These are phyloP conservation scores for Thamnaconus septentrionalis DNA, from an alignment of 2,113 vertebrate species.

Conservation along the genomic window DNA sequence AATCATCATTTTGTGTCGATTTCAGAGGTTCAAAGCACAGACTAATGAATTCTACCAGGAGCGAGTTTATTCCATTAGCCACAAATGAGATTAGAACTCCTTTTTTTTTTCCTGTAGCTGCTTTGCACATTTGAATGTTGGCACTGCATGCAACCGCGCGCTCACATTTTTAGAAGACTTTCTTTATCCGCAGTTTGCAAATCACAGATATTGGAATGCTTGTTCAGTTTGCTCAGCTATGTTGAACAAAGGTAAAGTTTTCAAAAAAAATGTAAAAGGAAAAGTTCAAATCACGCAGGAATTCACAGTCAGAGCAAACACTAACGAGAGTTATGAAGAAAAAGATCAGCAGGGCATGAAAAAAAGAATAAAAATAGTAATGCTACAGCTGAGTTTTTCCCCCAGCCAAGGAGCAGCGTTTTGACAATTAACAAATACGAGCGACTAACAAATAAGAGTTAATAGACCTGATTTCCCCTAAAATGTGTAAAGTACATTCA, in stretches of 20 bases:
- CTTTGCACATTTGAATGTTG: too few species aligned
- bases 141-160: too few species aligned
- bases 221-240: slow-evolving; percentile 1
- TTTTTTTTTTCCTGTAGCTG: too few species aligned
- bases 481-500: slow-evolving; percentile 34
- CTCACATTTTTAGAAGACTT: too few species aligned
- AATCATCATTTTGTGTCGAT: too few species aligned
- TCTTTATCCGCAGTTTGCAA: neutral
- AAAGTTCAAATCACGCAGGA: slow-evolving; percentile 7
- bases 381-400: neutral
- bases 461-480: slow-evolving; percentile 1
- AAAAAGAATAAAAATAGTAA: too few species aligned
- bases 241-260: neutral
- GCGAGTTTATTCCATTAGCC: too few species aligned
- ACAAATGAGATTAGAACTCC: too few species aligned
- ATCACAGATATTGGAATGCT: neutral
- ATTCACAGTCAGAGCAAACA: slow-evolving; percentile 4
- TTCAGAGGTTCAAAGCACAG: too few species aligned
- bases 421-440: neutral
- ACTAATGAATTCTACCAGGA: too few species aligned
- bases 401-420: too few species aligned
- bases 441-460: neutral
- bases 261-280: neutral
- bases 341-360: neutral
- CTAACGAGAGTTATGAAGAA: slow-evolving; percentile 3